These are phyloP conservation scores for Monopis laevigella DNA, from an alignment of 2,888 invertebrate species.

Conservation along the genomic window DNA sequence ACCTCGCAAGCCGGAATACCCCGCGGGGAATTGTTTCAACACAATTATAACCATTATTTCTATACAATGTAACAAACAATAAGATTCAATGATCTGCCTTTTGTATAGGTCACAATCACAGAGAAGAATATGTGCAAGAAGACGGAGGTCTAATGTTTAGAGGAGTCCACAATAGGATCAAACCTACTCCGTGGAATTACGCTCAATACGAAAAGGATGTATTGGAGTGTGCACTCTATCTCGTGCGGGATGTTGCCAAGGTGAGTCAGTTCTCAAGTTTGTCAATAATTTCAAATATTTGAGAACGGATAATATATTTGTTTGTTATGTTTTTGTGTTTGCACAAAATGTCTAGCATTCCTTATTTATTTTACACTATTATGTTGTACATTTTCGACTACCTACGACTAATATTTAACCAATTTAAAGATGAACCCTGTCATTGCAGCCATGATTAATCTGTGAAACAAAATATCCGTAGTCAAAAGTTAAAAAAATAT, in stretches of 20 bases:
- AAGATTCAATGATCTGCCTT: not conserved
- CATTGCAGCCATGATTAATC: no score
- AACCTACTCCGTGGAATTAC: conserved; percentile 90
- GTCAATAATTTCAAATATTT: conserved; percentile 1
- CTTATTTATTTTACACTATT: no score
- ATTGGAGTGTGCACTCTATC: conserved; percentile 79
- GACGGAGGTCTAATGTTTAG: conserved; percentile 93
- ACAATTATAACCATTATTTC: not conserved
- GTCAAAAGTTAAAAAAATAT: no score
- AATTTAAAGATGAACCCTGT: no score
- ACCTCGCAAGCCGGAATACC: no score
- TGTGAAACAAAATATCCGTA: no score
- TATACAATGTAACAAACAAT: not conserved
- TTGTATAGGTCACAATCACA: conserved; percentile 68
- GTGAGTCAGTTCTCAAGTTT: conserved; percentile 33
- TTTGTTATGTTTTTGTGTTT: no score
- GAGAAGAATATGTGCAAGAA: conserved; percentile 85
- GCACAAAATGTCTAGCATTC: no score
- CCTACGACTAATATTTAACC: not conserved
- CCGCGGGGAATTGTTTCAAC: no score
- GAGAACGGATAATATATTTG: no score
- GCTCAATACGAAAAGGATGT: conserved; percentile 88
- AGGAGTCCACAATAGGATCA: conserved; percentile 84
- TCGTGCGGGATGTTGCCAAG: conserved; percentile 78
- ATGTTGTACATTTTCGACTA: no score